Percentiles rank a stretch among this genome's conserved stretches.
phyloP scores from a whole-genome alignment of 2,888 invertebrate genomes.

The Sceliomorpha sp. region DNA sequence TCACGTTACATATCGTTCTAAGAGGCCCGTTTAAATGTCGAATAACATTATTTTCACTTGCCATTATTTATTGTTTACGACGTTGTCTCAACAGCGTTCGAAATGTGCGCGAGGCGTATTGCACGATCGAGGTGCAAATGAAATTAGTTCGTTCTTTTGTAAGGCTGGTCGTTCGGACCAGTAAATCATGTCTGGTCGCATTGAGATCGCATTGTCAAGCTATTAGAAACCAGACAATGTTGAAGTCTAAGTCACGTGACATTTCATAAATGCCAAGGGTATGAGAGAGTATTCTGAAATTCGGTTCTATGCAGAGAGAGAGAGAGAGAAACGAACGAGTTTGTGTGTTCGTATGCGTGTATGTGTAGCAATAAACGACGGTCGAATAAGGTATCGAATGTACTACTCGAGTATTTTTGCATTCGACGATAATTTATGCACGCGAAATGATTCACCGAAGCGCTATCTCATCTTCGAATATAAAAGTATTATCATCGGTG shows the following conservation, averaged over 20 bases:
- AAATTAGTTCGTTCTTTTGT: too few species aligned
- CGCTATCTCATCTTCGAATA: background rate
- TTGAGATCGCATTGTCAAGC: conserved; percentile 23
- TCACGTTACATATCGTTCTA: conserved; percentile 17
- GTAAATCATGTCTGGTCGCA: conserved; percentile 16
- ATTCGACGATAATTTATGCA: background rate
- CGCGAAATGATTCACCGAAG: too few species aligned
- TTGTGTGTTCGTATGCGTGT: too few species aligned
- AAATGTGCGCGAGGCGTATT: too few species aligned
- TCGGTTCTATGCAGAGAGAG: conserved; percentile 3
- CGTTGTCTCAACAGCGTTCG: too few species aligned
- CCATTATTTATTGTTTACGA: too few species aligned
- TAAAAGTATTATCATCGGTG: too few species aligned
- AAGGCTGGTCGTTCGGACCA: background rate
- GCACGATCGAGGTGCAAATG: too few species aligned
- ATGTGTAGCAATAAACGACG: conserved; percentile 29
- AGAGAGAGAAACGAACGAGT: conserved; percentile 21
- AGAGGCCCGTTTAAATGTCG: conserved; percentile 16
- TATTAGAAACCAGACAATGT: conserved; percentile 30
- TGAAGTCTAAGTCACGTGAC: conserved; percentile 40
- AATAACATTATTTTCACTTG: too few species aligned
- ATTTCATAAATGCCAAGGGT: conserved; percentile 30
- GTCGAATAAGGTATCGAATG: conserved; percentile 14
- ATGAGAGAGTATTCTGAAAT: conserved; percentile 25
- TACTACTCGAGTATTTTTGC: background rate